These are phyloP conservation scores for Chaenodraco wilsoni DNA, from an alignment of 2,797 vertebrate species.

Conservation along the genomic window DNA sequence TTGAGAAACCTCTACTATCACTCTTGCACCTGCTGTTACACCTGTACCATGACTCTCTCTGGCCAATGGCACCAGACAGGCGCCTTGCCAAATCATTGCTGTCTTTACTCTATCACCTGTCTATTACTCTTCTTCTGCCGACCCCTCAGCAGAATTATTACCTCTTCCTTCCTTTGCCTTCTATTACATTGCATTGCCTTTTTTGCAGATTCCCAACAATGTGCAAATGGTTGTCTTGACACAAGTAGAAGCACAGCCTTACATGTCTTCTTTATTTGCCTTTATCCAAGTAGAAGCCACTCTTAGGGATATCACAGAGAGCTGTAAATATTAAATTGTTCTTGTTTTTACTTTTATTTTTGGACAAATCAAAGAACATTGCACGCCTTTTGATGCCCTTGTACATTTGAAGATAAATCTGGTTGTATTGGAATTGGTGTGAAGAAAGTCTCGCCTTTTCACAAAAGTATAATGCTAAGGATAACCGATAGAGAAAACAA, in stretches of 20 bases:
- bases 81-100: slow-evolving; percentile 1
- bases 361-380: slow-evolving; percentile 34
- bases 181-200: not conserved
- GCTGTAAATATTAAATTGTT: slow-evolving; percentile 12
- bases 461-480: not conserved
- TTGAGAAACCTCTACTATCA: slow-evolving; percentile 8
- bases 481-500: not conserved
- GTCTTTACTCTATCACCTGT: slow-evolving; percentile 26
- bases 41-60: slow-evolving; percentile 2
- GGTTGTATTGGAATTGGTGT: slow-evolving; percentile 1
- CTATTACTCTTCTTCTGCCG: slow-evolving; percentile 32
- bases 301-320: slow-evolving; percentile 20
- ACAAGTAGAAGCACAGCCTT: slow-evolving; percentile 25
- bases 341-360: not conserved
- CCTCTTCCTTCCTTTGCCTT: slow-evolving; percentile 11
- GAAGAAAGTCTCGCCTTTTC: slow-evolving; percentile 1
- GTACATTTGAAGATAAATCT: slow-evolving; percentile 31
- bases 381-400: slow-evolving; percentile 8
- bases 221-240: slow-evolving; percentile 12
- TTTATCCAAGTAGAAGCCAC: slow-evolving; percentile 37
- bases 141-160: slow-evolving; percentile 23
- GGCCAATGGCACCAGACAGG: not conserved
- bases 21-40: slow-evolving; percentile 37
- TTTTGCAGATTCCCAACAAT: slow-evolving; percentile 15
- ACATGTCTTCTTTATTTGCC: not conserved